Evolutionary conservation across 2,113 vertebrate genomes (phyloP).

Genomic region (Pleuronectes platessa): DNA sequence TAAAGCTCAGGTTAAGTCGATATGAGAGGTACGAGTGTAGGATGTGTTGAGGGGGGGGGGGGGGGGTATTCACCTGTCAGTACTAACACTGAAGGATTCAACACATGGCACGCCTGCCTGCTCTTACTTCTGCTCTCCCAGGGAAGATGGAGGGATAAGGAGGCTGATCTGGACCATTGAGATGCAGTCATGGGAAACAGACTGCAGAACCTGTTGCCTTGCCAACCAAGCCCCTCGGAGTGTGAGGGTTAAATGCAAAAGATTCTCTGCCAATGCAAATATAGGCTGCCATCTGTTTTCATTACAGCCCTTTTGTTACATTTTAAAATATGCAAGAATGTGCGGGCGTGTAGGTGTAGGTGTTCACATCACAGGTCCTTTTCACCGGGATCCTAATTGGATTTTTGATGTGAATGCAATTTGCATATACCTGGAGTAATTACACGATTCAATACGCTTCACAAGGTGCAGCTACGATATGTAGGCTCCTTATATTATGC

Average conservation of each 20-base stretch:
- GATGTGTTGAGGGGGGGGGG: conserved; percentile 16
- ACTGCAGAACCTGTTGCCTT: conserved; percentile 78
- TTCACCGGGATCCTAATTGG: conserved; percentile 1
- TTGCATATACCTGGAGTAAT: conserved; percentile 15
- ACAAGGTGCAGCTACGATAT: not conserved
- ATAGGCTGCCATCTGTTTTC: conserved; percentile 79
- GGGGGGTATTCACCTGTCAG: conserved; percentile 48
- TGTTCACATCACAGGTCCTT: conserved; percentile 28
- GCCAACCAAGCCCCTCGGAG: conserved; percentile 77
- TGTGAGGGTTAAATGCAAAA: conserved; percentile 76
- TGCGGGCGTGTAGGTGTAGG: not conserved
- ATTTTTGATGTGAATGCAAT: conserved; percentile 10
- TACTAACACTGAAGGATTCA: not conserved
- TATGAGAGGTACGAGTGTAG: conserved; percentile 25
- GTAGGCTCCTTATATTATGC: not conserved
- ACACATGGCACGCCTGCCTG: conserved; percentile 19
- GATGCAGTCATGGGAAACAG: conserved; percentile 73
- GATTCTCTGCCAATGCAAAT: conserved; percentile 73
- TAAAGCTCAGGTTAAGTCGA: conserved; percentile 4
- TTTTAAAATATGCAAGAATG: conserved; percentile 32
- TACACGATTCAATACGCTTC: not conserved
- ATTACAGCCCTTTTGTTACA: conserved; percentile 59
- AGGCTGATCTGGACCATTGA: conserved; percentile 71
- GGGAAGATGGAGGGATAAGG: conserved; percentile 52
- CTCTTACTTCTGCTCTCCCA: conserved; percentile 35